Conservation (phyloP, 2,888 invertebrate species). For the Leuctra nigra region DNA sequence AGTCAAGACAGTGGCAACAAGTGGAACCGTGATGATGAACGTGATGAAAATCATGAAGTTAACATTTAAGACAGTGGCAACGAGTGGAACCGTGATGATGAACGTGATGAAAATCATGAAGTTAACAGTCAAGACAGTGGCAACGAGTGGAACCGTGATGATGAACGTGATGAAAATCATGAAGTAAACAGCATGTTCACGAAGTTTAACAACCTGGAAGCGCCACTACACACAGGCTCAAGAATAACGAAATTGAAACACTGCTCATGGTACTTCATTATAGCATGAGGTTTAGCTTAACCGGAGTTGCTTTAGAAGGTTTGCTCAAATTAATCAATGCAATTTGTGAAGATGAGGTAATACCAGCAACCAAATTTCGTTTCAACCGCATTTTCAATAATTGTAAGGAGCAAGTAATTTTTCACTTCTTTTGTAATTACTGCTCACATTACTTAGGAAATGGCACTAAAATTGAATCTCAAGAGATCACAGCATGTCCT, state of each 20-base stretch:
- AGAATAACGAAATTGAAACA: neutral
- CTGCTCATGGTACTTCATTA: neutral
- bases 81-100: no score
- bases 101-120: no score
- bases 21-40: no score
- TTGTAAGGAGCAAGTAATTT: neutral
- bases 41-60: no score
- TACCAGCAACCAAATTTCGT: neutral
- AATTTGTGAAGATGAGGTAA: neutral
- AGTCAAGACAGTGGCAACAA: no score
- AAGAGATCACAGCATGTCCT: neutral
- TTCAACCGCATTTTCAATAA: neutral
- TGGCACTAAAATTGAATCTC: neutral
- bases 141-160: no score
- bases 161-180: neutral
- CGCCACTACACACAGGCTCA: neutral
- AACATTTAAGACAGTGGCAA: no score
- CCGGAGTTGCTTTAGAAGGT: neutral
- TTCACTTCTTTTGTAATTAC: conserved; percentile 1
- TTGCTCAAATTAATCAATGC: neutral
- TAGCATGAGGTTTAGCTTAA: neutral
- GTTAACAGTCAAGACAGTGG: no score
- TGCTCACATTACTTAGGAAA: neutral
- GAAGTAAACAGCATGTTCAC: neutral
- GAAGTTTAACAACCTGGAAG: neutral